A percentile compares a stretch with the other conserved stretches of the same genome.
Evolutionary conservation across 2,113 vertebrate species (phyloP).

Genomic region (Oreochromis spilurus): DNA sequence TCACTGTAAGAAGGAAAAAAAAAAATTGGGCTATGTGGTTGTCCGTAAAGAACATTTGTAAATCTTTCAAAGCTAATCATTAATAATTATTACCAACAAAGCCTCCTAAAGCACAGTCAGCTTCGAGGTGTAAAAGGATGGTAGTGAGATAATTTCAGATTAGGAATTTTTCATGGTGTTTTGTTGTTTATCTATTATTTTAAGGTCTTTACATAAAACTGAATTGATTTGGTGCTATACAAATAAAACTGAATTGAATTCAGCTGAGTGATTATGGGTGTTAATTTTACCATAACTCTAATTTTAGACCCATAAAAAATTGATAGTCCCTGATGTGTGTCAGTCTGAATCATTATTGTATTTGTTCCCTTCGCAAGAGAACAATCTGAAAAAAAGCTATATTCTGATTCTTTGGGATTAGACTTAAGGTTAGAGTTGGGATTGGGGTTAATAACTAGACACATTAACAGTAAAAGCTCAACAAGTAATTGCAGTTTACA

Average conservation of each 20-base stretch:
- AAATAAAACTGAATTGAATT: neutral
- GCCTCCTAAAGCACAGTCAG: neutral
- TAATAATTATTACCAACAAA: neutral
- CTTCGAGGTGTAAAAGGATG: neutral
- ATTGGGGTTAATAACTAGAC: neutral
- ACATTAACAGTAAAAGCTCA: neutral
- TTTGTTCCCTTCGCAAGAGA: rapidly evolving
- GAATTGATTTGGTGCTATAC: neutral
- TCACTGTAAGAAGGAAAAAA: neutral
- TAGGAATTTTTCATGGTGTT: neutral
- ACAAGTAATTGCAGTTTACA: neutral
- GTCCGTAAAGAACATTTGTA: neutral
- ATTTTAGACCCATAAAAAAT: neutral
- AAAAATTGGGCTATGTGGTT: neutral
- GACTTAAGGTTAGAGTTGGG: neutral
- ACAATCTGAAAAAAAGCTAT: neutral
- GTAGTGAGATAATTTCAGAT: neutral
- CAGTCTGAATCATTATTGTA: neutral
- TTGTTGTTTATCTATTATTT: neutral
- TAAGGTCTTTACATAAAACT: neutral
- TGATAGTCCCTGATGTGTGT: neutral
- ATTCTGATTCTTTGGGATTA: neutral
- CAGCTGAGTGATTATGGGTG: neutral
- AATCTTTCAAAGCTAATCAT: neutral
- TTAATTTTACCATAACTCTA: neutral